Evolutionary conservation across 1,140 invertebrate genomes (phyloP), one percentile per base, ranked within the genome.

Genomic region (Sinella curviseta): DNA sequence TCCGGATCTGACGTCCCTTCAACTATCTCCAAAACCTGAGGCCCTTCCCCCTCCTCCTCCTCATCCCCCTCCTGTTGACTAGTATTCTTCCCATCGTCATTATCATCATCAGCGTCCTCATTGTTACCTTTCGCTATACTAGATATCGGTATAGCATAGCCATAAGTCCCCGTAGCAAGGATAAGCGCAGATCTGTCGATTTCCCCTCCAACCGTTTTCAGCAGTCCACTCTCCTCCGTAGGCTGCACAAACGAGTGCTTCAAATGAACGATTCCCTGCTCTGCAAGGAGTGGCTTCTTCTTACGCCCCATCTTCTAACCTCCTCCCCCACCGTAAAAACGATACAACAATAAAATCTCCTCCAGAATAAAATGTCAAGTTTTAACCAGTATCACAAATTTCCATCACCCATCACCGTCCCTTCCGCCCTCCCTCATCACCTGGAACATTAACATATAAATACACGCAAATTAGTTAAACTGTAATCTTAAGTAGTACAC

Each of bases 161-260:
- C 83, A 77, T 83, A 83, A 81, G 81, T 82, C 14, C 74, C 74
- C 0, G 83, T 78, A 14, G 81, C 81, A 16, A 83, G 70, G 57
- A 81, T 79, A 14, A 82, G 65, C 1, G 77, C 77, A 28, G 57
- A 35, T 31, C 39, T 31, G 3, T 80, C 74, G 12, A n/a, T 17
- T 20, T 36, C 57, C 20, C 81, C 81, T 34, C 80, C 82, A 30
- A 83, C 83, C 20, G 83, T 83, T 16, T n/a, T 70, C 48, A 83
- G 35, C 1, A 83, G 54, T 20, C 81, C 81, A 82, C 81, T 82
- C 81, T 83, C 83, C 17, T 80, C 48, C 20, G 81, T 73, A 8
- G 83, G 83, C 12, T 74, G 81, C 2, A 83, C 78, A 78, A 83
- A 83, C 0, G 81, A 83, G 34, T 81, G 78, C 35, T 79, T 26